A percentile compares a stretch with the other conserved stretches of the same genome.
Conservation (phyloP, 2,888 invertebrate species). For the Buathra laborator region DNA sequence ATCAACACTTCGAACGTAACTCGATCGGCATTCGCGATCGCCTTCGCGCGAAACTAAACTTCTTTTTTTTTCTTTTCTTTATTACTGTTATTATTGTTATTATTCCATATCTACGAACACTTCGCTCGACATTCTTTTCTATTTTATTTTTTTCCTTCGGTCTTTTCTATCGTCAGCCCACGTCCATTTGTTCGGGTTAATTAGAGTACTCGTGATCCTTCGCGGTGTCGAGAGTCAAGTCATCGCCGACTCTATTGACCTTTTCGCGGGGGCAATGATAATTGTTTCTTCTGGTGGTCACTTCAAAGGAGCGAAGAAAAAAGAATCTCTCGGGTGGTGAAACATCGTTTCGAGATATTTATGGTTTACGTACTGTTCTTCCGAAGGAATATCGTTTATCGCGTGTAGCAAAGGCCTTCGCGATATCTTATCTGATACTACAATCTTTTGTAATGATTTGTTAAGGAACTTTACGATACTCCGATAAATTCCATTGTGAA, state of each 20-base stretch:
- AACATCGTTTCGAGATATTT: conserved; percentile 35
- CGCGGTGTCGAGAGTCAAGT: conserved; percentile 64
- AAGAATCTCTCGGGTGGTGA: conserved; percentile 30
- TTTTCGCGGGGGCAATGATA: conserved; percentile 50
- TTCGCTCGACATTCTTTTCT: conserved; percentile 24
- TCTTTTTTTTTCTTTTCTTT: conserved; percentile 7
- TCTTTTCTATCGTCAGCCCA: conserved; percentile 62
- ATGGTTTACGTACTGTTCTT: neutral
- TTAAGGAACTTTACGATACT: neutral
- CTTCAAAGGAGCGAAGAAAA: conserved; percentile 16
- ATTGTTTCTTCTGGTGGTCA: conserved; percentile 58
- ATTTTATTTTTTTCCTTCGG: conserved; percentile 19
- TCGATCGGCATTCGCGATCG: conserved; percentile 44
- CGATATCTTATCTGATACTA: conserved; percentile 17
- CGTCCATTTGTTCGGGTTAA: conserved; percentile 69
- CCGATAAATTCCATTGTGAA: neutral
- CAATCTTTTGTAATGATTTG: neutral
- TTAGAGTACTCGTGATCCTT: conserved; percentile 63
- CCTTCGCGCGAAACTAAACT: neutral
- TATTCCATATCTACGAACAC: conserved; percentile 38
- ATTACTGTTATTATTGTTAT: neutral
- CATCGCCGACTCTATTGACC: conserved; percentile 69
- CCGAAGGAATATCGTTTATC: conserved; percentile 5
- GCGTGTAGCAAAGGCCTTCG: neutral
- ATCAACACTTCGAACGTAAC: neutral